A percentile compares a stretch with the other conserved stretches of the same genome.
Conservation (phyloP, 64 coral and sea anemone genomes). For the Dendrophyllia cribrosa region DNA sequence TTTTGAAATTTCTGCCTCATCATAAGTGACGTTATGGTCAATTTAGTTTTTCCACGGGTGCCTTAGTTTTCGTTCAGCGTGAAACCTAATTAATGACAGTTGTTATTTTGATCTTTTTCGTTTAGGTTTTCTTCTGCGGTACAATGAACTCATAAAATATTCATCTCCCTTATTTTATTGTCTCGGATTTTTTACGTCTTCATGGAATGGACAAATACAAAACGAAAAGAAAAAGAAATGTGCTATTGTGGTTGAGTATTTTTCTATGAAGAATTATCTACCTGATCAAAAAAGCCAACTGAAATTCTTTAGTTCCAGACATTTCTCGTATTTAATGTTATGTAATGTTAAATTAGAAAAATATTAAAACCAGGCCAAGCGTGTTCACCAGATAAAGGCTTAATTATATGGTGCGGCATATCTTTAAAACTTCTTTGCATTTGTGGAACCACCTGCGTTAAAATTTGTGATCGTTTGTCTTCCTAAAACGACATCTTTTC, state of each 20-base stretch:
- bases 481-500: too few species aligned
- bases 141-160: background rate
- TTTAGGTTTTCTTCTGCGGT: background rate
- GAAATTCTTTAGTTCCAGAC: too few species aligned
- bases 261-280: too few species aligned
- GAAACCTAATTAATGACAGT: background rate
- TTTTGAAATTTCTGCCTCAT: background rate
- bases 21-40: background rate
- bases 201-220: background rate
- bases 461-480: too few species aligned
- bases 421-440: too few species aligned
- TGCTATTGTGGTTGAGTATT: background rate
- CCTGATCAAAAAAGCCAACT: too few species aligned
- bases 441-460: too few species aligned
- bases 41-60: background rate
- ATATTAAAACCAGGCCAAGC: too few species aligned
- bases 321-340: too few species aligned
- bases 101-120: background rate
- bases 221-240: background rate
- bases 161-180: background rate
- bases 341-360: too few species aligned
- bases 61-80: background rate
- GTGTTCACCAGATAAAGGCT: too few species aligned
- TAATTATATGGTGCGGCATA: too few species aligned
- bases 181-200: background rate